Conservation (phyloP, 1,140 invertebrate genomes). For the Drosophila baimaii region DNA sequence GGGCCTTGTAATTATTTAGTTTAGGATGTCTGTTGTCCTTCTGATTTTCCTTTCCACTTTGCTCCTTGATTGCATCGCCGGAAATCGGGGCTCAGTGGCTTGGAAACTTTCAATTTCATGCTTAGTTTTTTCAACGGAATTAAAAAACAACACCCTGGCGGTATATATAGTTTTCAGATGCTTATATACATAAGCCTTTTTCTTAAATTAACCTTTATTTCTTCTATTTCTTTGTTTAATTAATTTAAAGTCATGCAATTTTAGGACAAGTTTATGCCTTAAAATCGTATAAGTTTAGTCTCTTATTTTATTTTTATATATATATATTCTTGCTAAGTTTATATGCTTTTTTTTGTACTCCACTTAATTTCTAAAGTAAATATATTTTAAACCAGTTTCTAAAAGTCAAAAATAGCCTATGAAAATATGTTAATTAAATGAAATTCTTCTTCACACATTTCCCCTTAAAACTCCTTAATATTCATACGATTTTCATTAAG, state of each 20-base stretch:
- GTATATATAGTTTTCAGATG: neutral
- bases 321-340: neutral
- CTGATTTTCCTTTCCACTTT: constrained; percentile 9
- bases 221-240: no score
- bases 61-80: constrained; percentile 16
- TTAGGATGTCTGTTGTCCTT: constrained; percentile 29
- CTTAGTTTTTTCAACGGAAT: constrained; percentile 18
- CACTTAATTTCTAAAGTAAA: neutral
- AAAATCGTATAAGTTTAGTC: no score
- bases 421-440: neutral
- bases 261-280: no score
- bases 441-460: neutral
- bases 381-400: neutral
- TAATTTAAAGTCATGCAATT: no score
- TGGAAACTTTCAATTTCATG: constrained; percentile 70
- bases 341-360: no score
- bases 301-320: no score
- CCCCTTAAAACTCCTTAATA: neutral
- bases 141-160: neutral
- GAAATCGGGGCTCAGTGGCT: constrained; percentile 48
- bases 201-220: no score
- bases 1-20: constrained; percentile 76
- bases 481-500: constrained; percentile 9
- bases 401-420: neutral
- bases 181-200: no score